Conservation (phyloP, 2,113 vertebrate species). For the Echinops telfairi region DNA sequence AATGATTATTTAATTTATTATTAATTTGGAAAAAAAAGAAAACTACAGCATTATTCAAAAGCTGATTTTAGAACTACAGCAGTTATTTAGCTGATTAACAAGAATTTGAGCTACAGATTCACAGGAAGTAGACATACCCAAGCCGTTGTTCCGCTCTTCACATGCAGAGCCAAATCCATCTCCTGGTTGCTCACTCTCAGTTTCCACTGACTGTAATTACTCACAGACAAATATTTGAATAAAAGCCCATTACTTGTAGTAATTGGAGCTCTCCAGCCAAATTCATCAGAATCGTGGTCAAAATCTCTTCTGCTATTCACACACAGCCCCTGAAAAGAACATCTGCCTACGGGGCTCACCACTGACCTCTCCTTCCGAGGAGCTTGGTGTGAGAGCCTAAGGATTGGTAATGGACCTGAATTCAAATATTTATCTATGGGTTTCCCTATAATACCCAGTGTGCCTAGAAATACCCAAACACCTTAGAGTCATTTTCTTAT, state of each 20-base stretch:
- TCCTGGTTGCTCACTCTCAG: conserved; percentile 59
- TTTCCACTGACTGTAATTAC: conserved; percentile 74
- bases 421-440: conserved; percentile 59
- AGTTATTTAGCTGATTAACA: conserved; percentile 58
- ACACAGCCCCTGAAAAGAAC: conserved; percentile 39
- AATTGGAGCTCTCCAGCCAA: conserved; percentile 63
- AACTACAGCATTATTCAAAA: conserved; percentile 26
- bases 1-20: no score
- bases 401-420: background rate
- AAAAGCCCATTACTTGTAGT: conserved; percentile 72
- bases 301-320: conserved; percentile 16
- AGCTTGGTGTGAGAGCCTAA: conserved; percentile 16
- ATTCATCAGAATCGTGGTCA: conserved; percentile 32
- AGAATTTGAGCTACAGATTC: conserved; percentile 56
- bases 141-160: conserved; percentile 60
- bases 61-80: conserved; percentile 27
- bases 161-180: conserved; percentile 49
- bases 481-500: conserved; percentile 63
- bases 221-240: conserved; percentile 77
- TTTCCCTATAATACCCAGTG: conserved; percentile 65
- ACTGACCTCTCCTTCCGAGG: conserved; percentile 41
- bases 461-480: conserved; percentile 65
- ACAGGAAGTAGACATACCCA: conserved; percentile 60
- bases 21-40: no score
- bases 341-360: conserved; percentile 6